phyloP scores from a whole-genome alignment of 2,797 vertebrate genomes.

The Capromys pilorides region DNA sequence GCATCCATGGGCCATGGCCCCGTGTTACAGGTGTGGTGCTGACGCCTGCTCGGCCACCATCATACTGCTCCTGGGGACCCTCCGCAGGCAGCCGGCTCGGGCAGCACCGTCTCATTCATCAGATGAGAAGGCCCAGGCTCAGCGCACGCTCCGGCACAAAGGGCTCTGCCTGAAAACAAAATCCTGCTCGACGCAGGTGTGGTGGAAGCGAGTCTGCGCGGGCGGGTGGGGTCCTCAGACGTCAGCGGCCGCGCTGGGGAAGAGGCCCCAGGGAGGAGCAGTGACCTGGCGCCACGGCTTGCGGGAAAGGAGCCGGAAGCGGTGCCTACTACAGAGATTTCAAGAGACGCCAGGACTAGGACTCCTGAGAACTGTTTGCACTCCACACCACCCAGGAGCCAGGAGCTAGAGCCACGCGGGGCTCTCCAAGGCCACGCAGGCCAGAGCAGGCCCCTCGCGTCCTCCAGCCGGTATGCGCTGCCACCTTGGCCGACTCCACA shows the following conservation, averaged over 20 bases:
- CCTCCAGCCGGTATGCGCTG: neutral
- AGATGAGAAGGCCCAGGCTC: neutral
- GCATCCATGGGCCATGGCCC: neutral
- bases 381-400: neutral
- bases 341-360: neutral
- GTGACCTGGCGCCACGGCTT: neutral
- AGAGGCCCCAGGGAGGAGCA: neutral
- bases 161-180: neutral
- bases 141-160: neutral
- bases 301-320: neutral
- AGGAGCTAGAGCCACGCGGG: accelerated
- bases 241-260: neutral
- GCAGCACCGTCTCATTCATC: accelerated
- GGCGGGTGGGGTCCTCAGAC: accelerated
- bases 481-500: neutral
- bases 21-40: accelerated
- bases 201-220: accelerated
- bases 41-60: neutral
- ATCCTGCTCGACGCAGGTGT: accelerated
- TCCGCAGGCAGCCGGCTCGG: neutral
- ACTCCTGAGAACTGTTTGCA: neutral
- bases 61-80: too few species aligned
- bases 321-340: neutral
- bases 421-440: neutral
- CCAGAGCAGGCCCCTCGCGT: neutral